A percentile compares a stretch with the other conserved stretches of the same genome.
These are phyloP conservation scores for Meganola albula DNA, from an alignment of 2,888 invertebrate species.

Conservation along the genomic window DNA sequence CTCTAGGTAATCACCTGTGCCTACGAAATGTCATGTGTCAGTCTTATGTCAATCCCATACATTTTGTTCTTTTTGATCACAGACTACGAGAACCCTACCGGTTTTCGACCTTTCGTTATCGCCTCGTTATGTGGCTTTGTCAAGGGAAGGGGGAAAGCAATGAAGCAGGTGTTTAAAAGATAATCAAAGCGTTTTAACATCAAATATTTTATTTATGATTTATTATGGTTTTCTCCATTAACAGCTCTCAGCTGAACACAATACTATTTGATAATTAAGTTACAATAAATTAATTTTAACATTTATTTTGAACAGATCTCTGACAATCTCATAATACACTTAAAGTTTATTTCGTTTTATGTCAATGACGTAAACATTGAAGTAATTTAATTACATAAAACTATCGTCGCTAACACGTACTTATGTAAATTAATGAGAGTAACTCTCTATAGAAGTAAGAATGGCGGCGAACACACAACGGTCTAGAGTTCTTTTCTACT, in stretches of 20 bases:
- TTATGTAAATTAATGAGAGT: constrained; percentile 25
- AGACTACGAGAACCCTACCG: too few species aligned
- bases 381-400: constrained; percentile 42
- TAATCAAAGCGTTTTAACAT: constrained; percentile 34
- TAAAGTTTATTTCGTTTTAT: constrained; percentile 46
- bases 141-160: too few species aligned
- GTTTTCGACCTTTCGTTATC: too few species aligned
- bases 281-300: constrained; percentile 29
- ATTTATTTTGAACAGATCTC: constrained; percentile 22
- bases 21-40: too few species aligned
- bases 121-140: too few species aligned
- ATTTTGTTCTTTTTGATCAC: too few species aligned
- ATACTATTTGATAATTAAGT: too few species aligned
- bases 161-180: too few species aligned
- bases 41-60: too few species aligned
- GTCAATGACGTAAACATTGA: constrained; percentile 34
- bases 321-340: constrained; percentile 25
- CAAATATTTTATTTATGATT: constrained; percentile 47
- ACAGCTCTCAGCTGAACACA: constrained; percentile 63
- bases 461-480: constrained; percentile 20
- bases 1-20: too few species aligned
- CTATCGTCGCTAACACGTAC: too few species aligned
- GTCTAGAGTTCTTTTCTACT: too few species aligned
- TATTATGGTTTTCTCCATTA: constrained; percentile 34
- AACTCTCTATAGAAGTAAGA: constrained; percentile 24